Conservation (phyloP, 2,113 vertebrate genomes). For the Thalassoma bifasciatum region DNA sequence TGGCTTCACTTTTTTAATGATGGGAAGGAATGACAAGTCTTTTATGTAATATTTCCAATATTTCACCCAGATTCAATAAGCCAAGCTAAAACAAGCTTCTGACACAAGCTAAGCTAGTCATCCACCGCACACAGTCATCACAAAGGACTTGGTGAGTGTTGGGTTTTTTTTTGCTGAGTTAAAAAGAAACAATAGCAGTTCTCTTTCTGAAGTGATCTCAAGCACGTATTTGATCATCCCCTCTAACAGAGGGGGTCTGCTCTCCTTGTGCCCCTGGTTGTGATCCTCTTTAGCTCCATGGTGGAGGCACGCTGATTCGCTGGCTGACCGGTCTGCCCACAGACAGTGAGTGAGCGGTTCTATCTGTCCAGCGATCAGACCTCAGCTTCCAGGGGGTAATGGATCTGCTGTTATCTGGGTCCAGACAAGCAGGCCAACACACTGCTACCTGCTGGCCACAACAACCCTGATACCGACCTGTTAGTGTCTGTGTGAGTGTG, state of each 20-base stretch:
- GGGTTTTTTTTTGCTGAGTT: no score
- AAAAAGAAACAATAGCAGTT: background rate
- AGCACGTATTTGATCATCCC: conserved; percentile 35
- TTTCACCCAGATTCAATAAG: no score
- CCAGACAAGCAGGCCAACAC: conserved; percentile 80
- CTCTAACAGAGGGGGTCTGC: conserved; percentile 44
- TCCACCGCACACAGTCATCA: background rate
- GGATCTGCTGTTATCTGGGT: conserved; percentile 82
- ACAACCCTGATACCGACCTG: conserved; percentile 68
- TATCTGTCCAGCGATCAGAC: conserved; percentile 80
- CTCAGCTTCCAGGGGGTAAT: conserved; percentile 80
- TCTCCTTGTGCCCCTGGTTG: conserved; percentile 48
- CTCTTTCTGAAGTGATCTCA: background rate
- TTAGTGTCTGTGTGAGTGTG: conserved; percentile 24
- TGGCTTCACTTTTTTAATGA: no score
- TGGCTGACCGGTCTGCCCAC: conserved; percentile 53
- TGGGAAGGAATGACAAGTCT: no score
- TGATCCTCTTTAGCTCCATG: conserved; percentile 61
- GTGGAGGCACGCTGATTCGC: conserved; percentile 50
- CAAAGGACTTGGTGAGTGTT: no score
- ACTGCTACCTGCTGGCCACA: conserved; percentile 76
- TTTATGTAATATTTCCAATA: no score
- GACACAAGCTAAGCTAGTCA: no score
- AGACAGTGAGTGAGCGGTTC: conserved; percentile 73
- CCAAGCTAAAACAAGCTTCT: no score